Evolutionary conservation across 2,888 invertebrate genomes (phyloP).

Genomic region (Hirtodrosophila duncani): DNA sequence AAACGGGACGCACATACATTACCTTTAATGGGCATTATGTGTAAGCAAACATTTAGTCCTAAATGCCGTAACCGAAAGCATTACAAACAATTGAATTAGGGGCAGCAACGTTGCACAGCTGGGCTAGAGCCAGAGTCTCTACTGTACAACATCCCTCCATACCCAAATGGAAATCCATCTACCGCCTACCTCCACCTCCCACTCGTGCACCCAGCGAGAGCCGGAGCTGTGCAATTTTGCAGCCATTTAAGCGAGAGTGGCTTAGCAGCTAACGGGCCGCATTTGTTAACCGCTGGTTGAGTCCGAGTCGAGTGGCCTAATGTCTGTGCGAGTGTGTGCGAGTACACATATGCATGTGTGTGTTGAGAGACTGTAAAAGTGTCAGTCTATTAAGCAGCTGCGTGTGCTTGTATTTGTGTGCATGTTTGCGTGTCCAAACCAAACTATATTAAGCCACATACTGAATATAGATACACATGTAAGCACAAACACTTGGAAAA

Average conservation of each 20-base stretch:
- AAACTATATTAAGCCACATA: constrained; percentile 52
- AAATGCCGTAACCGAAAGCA: constrained; percentile 52
- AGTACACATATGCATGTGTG: constrained; percentile 1
- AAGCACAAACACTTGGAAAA: background rate
- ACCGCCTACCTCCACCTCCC: constrained; percentile 9
- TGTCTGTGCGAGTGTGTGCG: constrained; percentile 10
- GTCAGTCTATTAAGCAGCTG: too few relatives aligned
- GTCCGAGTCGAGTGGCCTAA: constrained; percentile 13
- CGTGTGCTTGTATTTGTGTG: too few relatives aligned
- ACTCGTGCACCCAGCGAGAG: constrained; percentile 8
- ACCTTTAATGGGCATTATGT: constrained; percentile 64
- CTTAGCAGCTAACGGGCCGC: constrained; percentile 30
- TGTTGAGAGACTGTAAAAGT: too few relatives aligned
- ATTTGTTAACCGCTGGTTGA: constrained; percentile 35
- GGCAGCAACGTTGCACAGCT: constrained; percentile 37
- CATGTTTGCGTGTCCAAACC: constrained; percentile 25
- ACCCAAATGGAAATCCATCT: background rate
- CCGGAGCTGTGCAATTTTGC: constrained; percentile 28
- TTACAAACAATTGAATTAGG: constrained; percentile 63
- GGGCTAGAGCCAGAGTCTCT: background rate
- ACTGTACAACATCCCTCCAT: background rate
- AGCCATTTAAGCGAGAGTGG: constrained; percentile 42
- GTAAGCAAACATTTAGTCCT: constrained; percentile 57
- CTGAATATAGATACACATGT: background rate
- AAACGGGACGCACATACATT: constrained; percentile 40